These are phyloP conservation scores for Dasypolia templi DNA, from an alignment of 2,888 invertebrate genomes.

Conservation along the genomic window DNA sequence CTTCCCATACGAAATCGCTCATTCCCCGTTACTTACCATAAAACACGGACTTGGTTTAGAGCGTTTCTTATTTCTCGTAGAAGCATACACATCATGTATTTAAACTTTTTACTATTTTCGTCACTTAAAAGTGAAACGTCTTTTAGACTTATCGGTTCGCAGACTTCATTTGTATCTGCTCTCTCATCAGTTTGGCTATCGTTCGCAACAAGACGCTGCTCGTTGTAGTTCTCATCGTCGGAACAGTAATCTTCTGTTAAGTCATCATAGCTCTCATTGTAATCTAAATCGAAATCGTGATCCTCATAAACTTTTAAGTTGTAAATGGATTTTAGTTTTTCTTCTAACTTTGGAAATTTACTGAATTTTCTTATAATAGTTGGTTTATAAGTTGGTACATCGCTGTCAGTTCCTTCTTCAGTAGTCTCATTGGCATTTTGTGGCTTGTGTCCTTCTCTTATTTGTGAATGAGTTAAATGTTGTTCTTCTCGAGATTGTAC, in stretches of 20 bases:
- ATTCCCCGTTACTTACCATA: constrained; percentile 78
- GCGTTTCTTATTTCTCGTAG: constrained; percentile 70
- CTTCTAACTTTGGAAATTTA: constrained; percentile 68
- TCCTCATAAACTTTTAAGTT: background rate
- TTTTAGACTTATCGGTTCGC: constrained; percentile 24
- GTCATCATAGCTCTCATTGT: constrained; percentile 61
- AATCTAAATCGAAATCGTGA: constrained; percentile 39
- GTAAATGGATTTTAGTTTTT: constrained; percentile 43
- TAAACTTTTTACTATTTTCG: constrained; percentile 62
- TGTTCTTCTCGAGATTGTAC: background rate
- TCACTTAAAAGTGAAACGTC: constrained; percentile 8
- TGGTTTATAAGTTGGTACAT: constrained; percentile 49
- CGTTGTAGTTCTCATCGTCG: constrained; percentile 18
- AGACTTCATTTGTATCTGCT: constrained; percentile 13
- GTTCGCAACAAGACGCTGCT: constrained; percentile 37
- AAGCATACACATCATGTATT: constrained; percentile 66
- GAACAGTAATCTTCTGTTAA: constrained; percentile 26
- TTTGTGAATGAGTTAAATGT: constrained; percentile 1
- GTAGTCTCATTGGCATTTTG: background rate
- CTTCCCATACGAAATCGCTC: too few species aligned
- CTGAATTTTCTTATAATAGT: constrained; percentile 75
- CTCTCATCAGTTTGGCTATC: constrained; percentile 23
- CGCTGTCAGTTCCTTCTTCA: constrained; percentile 3
- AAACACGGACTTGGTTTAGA: constrained; percentile 66
- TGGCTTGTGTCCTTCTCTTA: background rate